These are phyloP conservation scores for Laothoe populi DNA, from an alignment of 2,888 invertebrate genomes.

Conservation along the genomic window DNA sequence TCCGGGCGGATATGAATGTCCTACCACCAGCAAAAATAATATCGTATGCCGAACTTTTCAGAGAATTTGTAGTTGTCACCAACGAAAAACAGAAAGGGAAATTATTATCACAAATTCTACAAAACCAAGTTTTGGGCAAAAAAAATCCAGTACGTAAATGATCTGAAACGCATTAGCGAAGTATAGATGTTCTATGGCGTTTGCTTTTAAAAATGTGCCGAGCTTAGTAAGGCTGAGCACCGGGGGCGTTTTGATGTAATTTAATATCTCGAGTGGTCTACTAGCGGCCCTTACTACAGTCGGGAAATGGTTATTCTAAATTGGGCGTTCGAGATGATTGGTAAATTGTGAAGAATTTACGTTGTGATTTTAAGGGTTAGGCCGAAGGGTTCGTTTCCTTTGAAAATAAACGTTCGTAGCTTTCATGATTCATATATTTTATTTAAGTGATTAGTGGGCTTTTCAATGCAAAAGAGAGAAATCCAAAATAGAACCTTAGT, in stretches of 20 bases:
- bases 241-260: slow-evolving; percentile 64
- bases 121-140: slow-evolving; percentile 6
- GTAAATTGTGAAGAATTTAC: not conserved
- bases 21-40: too few species aligned
- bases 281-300: slow-evolving; percentile 39
- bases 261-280: slow-evolving; percentile 76
- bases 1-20: too few species aligned
- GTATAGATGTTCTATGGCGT: slow-evolving; percentile 23
- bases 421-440: too few species aligned
- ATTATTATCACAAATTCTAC: not conserved
- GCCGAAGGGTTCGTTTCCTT: too few species aligned
- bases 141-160: slow-evolving; percentile 1
- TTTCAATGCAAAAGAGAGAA: too few species aligned
- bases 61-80: too few species aligned
- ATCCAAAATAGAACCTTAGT: too few species aligned
- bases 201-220: slow-evolving; percentile 58
- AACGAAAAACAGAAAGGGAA: too few species aligned
- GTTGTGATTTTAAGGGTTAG: too few species aligned
- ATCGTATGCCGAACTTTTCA: too few species aligned
- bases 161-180: slow-evolving; percentile 13
- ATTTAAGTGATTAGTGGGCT: too few species aligned
- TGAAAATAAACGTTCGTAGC: too few species aligned
- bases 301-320: not conserved
- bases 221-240: slow-evolving; percentile 57
- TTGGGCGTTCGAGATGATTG: not conserved